Conservation (phyloP, 2,113 vertebrate genomes). For the Osmerus eperlanus region DNA sequence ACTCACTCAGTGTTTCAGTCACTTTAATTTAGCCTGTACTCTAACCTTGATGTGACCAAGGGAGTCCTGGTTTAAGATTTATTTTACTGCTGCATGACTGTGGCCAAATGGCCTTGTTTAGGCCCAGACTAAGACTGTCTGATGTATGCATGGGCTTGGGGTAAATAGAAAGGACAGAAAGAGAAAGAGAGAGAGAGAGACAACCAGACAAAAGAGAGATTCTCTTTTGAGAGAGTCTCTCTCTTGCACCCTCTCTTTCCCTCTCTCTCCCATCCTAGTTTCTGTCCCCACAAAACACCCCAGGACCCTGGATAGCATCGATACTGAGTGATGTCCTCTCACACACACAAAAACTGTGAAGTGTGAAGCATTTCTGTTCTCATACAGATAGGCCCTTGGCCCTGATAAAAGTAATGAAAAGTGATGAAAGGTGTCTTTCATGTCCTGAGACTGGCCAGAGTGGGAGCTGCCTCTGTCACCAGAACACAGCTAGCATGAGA, state of each 20-base stretch:
- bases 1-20: too few relatives aligned
- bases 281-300: background rate
- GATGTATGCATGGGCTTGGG: background rate
- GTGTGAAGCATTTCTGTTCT: background rate
- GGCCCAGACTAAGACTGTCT: background rate
- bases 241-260: background rate
- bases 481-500: too few relatives aligned
- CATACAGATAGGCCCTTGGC: background rate
- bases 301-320: background rate
- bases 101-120: too few relatives aligned
- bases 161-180: background rate
- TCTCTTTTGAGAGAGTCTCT: too few relatives aligned
- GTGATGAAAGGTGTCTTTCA: background rate
- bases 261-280: background rate
- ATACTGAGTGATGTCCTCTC: background rate
- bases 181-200: background rate
- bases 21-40: too few relatives aligned
- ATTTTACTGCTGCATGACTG: too few relatives aligned
- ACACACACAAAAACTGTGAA: background rate
- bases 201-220: background rate
- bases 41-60: too few relatives aligned
- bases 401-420: background rate
- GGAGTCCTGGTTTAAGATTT: too few relatives aligned
- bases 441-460: background rate
- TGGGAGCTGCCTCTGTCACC: too few relatives aligned